phyloP scores from a whole-genome alignment of 2,113 vertebrate genomes.

The Trematomus loennbergii region DNA sequence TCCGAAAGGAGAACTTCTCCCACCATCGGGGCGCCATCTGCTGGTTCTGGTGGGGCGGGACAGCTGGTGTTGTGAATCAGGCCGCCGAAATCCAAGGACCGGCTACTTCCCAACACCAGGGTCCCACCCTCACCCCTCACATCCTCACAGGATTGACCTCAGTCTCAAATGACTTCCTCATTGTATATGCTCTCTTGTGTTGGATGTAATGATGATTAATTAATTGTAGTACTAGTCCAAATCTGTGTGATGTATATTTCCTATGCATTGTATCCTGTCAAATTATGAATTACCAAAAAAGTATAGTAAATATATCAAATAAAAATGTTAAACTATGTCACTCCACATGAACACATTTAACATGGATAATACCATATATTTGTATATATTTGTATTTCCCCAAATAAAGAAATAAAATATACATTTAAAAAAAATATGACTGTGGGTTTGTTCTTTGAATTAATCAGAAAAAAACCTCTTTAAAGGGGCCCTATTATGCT shows the following conservation, averaged over 20 bases:
- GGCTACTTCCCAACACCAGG: conserved; percentile 99
- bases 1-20: conserved; percentile 12
- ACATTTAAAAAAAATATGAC: neutral
- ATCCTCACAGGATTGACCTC: neutral
- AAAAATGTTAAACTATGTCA: neutral
- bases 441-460: neutral
- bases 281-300: neutral
- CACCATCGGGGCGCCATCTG: conserved; percentile 63
- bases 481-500: neutral
- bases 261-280: neutral
- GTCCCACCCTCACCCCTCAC: conserved; percentile 83
- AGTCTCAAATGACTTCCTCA: neutral
- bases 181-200: neutral
- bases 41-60: conserved; percentile 85
- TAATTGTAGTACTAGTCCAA: neutral
- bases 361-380: neutral
- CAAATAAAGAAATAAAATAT: conserved; percentile 11
- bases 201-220: neutral
- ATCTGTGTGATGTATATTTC: neutral
- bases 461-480: neutral
- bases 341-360: neutral
- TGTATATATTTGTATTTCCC: neutral
- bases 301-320: neutral
- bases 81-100: conserved; percentile 90
- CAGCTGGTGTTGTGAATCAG: conserved; percentile 99